Percentiles rank a stretch among this genome's conserved stretches.
Evolutionary conservation across 2,113 vertebrate species (phyloP).

Genomic region (Chaetorhynchus papuensis): DNA sequence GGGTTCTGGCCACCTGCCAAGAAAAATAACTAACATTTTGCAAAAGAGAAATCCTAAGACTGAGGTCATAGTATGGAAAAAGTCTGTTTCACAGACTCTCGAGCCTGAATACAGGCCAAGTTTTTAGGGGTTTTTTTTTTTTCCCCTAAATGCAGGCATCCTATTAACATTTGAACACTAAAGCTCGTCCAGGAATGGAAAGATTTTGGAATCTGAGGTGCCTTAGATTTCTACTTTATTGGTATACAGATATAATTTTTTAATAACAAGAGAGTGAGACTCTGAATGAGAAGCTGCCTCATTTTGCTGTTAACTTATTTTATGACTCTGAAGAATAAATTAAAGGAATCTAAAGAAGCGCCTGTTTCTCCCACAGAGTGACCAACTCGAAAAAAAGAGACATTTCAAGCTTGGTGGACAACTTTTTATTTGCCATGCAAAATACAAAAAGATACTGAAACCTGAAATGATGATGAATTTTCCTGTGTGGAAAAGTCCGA

Average conservation of each 20-base stretch:
- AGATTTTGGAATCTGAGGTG: conserved; percentile 62
- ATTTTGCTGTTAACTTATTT: conserved; percentile 34
- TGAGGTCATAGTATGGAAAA: conserved; percentile 77
- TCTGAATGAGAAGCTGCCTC: conserved; percentile 20
- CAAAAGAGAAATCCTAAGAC: conserved; percentile 62
- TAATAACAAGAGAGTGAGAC: conserved; percentile 23
- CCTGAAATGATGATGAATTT: conserved; percentile 45
- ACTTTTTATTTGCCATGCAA: conserved; percentile 42
- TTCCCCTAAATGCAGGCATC: neutral
- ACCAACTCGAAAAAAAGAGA: neutral
- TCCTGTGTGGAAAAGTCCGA: conserved; percentile 28
- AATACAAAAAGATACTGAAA: conserved; percentile 31
- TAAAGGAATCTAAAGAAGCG: conserved; percentile 27
- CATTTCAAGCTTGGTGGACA: conserved; percentile 42
- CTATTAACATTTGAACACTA: conserved; percentile 65
- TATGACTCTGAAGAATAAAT: conserved; percentile 36
- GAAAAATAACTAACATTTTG: conserved; percentile 72
- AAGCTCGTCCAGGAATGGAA: conserved; percentile 65
- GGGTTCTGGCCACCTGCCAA: conserved; percentile 61
- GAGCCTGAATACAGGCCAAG: conserved; percentile 60
- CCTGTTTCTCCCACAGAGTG: conserved; percentile 12
- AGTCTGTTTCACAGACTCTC: conserved; percentile 73
- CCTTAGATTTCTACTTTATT: conserved; percentile 35
- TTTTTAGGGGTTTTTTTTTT: neutral
- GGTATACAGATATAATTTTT: neutral